Percentiles rank a stretch among this genome's conserved stretches.
Evolutionary conservation across 2,113 vertebrate species (phyloP).

Genomic region (Hepsetus odoe): DNA sequence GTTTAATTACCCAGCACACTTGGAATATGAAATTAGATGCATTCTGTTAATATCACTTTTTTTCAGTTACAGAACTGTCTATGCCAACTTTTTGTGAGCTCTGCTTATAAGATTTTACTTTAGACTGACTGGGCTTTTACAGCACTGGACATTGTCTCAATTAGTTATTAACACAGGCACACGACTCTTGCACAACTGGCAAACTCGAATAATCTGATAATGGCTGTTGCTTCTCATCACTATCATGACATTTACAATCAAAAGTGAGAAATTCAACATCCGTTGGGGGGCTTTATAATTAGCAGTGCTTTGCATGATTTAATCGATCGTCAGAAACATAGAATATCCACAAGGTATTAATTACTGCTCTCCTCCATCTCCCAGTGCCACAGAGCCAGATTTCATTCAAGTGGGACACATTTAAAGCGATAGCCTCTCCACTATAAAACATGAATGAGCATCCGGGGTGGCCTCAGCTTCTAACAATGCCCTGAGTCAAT

Average conservation of each 20-base stretch:
- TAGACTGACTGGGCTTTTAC: slow-evolving; percentile 27
- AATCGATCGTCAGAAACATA: slow-evolving; percentile 68
- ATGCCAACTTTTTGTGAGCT: too few species aligned
- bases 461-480: slow-evolving; percentile 70
- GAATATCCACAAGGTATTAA: slow-evolving; percentile 76
- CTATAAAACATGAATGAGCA: slow-evolving; percentile 75
- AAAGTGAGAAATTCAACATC: slow-evolving; percentile 61
- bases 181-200: background rate
- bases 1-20: too few species aligned
- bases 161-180: slow-evolving; percentile 19
- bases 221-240: slow-evolving; percentile 60
- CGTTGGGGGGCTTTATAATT: slow-evolving; percentile 69
- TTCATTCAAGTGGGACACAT: slow-evolving; percentile 65
- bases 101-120: background rate
- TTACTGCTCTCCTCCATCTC: slow-evolving; percentile 65
- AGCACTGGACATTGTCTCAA: slow-evolving; percentile 16
- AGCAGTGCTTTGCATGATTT: slow-evolving; percentile 75
- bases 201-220: slow-evolving; percentile 42
- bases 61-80: too few species aligned
- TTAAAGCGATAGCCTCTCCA: slow-evolving; percentile 60
- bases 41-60: too few species aligned
- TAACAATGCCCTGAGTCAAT: slow-evolving; percentile 66
- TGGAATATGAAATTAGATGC: too few species aligned
- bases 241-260: slow-evolving; percentile 68
- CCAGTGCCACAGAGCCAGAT: slow-evolving; percentile 56